These are phyloP conservation scores for Kryphioiulus occultus DNA, from an alignment of 2,888 invertebrate genomes.

Conservation along the genomic window DNA sequence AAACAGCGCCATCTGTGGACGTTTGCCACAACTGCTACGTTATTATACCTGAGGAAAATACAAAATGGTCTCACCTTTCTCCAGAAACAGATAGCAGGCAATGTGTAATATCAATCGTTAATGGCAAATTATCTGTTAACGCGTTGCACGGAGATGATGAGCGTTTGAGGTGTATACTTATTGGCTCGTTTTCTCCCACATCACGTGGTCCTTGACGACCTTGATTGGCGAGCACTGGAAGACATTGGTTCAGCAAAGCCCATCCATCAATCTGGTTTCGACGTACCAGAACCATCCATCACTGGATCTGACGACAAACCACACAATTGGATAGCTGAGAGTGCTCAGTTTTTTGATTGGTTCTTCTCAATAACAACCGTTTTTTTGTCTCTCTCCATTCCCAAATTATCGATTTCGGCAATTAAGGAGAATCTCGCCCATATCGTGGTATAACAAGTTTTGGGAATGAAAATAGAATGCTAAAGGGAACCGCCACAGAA, in stretches of 20 bases:
- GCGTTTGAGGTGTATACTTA: not conserved
- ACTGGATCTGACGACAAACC: slow-evolving; percentile 34
- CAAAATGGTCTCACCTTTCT: not conserved
- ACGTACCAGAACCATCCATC: slow-evolving; percentile 36
- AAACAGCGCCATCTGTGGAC: too few relatives aligned
- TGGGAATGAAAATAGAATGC: not conserved
- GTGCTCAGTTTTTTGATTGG: slow-evolving; percentile 40
- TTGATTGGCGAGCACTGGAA: slow-evolving; percentile 36
- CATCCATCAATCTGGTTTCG: slow-evolving; percentile 39
- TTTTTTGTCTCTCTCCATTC: slow-evolving; percentile 28
- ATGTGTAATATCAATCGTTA: not conserved
- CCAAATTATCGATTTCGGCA: slow-evolving; percentile 27
- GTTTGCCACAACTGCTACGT: too few relatives aligned
- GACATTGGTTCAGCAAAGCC: slow-evolving; percentile 29
- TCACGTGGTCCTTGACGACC: slow-evolving; percentile 28
- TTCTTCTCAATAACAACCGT: slow-evolving; percentile 27
- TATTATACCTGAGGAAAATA: not conserved
- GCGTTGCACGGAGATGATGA: slow-evolving; percentile 13
- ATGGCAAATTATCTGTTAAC: not conserved
- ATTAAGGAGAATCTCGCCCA: not conserved
- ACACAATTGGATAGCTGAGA: slow-evolving; percentile 39
- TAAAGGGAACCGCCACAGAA: not conserved
- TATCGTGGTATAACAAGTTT: not conserved
- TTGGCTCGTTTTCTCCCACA: not conserved
- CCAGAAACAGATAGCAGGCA: not conserved